Base-by-base conservation (phyloP, 2,888 invertebrate species). In the Meghimatium bilineatum region DNA sequence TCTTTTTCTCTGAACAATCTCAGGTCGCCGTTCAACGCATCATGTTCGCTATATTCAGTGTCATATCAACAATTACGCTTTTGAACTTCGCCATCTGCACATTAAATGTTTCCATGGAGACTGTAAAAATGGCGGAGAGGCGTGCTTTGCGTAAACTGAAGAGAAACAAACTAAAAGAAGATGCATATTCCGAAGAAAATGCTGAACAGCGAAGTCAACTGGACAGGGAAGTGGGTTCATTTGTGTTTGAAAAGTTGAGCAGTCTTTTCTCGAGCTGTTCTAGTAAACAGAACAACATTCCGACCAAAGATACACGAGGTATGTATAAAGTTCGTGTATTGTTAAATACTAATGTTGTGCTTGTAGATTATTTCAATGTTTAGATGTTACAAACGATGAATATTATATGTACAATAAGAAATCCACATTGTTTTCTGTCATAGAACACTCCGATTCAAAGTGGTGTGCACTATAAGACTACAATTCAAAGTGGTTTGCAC, bases 41-140 rank as follows among this genome's bases (percentile, higher is more conserved):
- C 20, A 77, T 84, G 82, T 86, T 76, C 77, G 71, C 66, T n/a
- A 72, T 78, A 60, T 82, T 80, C 49, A 79, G 82, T 56, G 60
- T 80, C 8, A 56, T 87, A 49, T 77, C 84, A 20, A 80, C 83
- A 52, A 69, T 84, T 38, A 36, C 80, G 38, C 67, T 85, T 2
- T 29, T 85, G 26, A 84, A 84, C 72, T 67, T 85, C 5, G 82
- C 87, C 80, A 85, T 87, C 82, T 80, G 82, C 72, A 80, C 84
- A 32, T 84, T 87, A 60, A 84, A 87, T 60, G 74, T 60, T 26
- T 82, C 80, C 72, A 23, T 87, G 56, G 74, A 63, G 1, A 66
- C 74, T 12, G 74, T 81, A 38, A 84, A 85, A 74, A 63, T 26
- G 1, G 49, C 26, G 26, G 69, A 84, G 56, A 17, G 14, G 10